Conservation (phyloP, 2,888 invertebrate species). For the Tiphia femorata region DNA sequence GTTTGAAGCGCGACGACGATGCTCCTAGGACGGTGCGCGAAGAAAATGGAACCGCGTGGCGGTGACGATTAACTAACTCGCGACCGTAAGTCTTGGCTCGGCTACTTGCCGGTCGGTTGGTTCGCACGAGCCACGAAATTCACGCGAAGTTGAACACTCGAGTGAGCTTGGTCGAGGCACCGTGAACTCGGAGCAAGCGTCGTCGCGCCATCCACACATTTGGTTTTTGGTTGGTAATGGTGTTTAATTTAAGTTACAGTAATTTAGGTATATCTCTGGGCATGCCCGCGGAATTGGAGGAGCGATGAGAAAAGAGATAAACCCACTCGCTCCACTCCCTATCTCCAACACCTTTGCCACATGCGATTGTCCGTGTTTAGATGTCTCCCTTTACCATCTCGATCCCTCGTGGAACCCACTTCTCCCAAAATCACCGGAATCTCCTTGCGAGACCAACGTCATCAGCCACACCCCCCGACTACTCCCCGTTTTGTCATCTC, state of each 20-base stretch:
- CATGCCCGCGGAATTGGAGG: conserved; percentile 55
- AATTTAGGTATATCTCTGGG: conserved; percentile 58
- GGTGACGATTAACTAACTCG: too few species aligned
- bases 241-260: conserved; percentile 56
- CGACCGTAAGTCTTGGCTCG: too few species aligned
- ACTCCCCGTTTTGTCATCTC: conserved; percentile 47
- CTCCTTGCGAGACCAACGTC: conserved; percentile 24
- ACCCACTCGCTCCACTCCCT: not conserved
- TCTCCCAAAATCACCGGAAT: not conserved
- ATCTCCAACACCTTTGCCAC: too few species aligned
- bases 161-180: too few species aligned
- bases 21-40: not conserved
- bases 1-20: conserved; percentile 27
- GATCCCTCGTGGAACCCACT: not conserved
- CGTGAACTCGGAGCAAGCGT: too few species aligned
- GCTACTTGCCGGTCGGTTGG: too few species aligned
- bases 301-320: conserved; percentile 38
- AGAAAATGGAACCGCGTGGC: not conserved
- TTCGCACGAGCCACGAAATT: too few species aligned
- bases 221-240: conserved; percentile 57
- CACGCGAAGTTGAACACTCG: too few species aligned
- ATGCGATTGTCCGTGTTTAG: not conserved
- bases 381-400: conserved; percentile 25
- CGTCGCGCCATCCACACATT: conserved; percentile 24
- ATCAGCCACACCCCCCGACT: conserved; percentile 9